A percentile compares a stretch with the other conserved stretches of the same genome.
Conservation (phyloP, 2,888 invertebrate genomes). For the Scaptomyza polygonia region DNA sequence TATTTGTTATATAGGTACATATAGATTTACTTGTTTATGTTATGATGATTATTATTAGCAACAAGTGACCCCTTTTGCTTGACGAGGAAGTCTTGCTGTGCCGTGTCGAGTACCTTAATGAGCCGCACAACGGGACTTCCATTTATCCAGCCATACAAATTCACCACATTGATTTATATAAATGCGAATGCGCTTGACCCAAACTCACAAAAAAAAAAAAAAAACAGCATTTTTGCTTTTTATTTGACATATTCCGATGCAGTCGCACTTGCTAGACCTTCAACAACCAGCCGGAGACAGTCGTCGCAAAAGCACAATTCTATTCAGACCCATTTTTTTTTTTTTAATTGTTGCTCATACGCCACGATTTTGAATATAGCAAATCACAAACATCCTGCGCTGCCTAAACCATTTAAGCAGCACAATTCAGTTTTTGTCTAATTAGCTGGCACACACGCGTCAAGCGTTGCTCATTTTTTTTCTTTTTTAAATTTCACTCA, state of each 20-base stretch:
- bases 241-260: conserved; percentile 14
- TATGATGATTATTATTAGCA: conserved; percentile 8
- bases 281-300: conserved; percentile 21
- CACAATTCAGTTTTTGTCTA: conserved; percentile 38
- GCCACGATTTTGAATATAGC: conserved; percentile 34
- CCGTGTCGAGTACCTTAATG: conserved; percentile 44
- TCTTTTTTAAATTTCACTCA: conserved; percentile 4
- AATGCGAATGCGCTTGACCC: conserved; percentile 75
- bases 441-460: conserved; percentile 48
- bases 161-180: conserved; percentile 57
- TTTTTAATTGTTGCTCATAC: conserved; percentile 71
- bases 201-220: conserved; percentile 41
- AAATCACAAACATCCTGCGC: conserved; percentile 75
- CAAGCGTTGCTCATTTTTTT: conserved; percentile 5
- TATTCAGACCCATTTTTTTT: conserved; percentile 41
- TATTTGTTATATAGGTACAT: conserved; percentile 9
- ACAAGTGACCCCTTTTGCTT: conserved; percentile 35
- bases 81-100: conserved; percentile 76
- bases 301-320: not conserved
- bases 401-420: conserved; percentile 46
- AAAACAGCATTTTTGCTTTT: not conserved
- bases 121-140: conserved; percentile 65
- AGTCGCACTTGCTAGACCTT: conserved; percentile 48
- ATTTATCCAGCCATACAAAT: conserved; percentile 51
- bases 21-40: not conserved